Evolutionary conservation across 2,113 vertebrate genomes (phyloP), one percentile per base, ranked within the genome.

Genomic region (Falco punctatus): DNA sequence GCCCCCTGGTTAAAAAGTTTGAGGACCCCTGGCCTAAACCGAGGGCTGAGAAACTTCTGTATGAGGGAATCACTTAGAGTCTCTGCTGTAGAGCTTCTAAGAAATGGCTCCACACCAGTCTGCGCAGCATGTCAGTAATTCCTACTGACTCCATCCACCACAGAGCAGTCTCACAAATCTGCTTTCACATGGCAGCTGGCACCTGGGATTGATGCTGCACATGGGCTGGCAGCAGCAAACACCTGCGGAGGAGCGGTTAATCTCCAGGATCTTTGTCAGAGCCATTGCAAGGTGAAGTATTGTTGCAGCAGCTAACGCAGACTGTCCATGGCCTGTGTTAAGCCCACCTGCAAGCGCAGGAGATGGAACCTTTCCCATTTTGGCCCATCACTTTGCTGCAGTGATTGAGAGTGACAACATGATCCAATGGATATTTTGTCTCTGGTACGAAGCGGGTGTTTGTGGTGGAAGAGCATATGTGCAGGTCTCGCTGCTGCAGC

Each of bases 401-500:
- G 57, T 30, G 57, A 58, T 30, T 0, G 1, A 35, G 27, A 81
- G 42, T n/a, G 33, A 69, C 20, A 48, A 40, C 11, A 14, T 0
- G 7, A 9, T 72, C 13, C 0, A 0, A 40, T 72, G 52, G 14
- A 54, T 2, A 0, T 48, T 71, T 46, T 75, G 24, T 66, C 33
- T 11, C 71, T 40, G 38, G 18, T 24, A 35, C 30, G 70, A 88
- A 64, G 35, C 11, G 17, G 38, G 11, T 20, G 7, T 58, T 59
- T 86, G 14, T 61, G 28, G 19, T 62, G 42, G 57, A 64, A 78
- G 7, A 71, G 28, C 6, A 35, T 11, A 6, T 4, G 5, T 59
- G 40, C 22, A 49, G 55, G 7, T 57, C 33, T 74, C 70, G 20
- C 54, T 66, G 55, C 23, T 94, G 70, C 18, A 55, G 71, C 19